phyloP scores from a whole-genome alignment of 1,140 invertebrate genomes.

The Diuraphis noxia region DNA sequence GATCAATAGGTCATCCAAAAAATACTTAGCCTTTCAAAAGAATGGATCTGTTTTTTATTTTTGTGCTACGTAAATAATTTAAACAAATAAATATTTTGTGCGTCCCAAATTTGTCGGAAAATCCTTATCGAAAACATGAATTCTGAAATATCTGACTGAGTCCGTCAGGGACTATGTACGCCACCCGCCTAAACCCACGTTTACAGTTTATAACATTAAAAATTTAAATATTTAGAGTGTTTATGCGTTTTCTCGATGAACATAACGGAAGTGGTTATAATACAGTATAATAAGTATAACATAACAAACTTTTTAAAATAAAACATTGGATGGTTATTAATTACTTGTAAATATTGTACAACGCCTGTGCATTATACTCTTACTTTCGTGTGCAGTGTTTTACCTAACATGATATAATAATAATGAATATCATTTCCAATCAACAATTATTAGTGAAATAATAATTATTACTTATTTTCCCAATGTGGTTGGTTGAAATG shows the following conservation, averaged over 20 bases:
- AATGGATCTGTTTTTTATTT: background rate
- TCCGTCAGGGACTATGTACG: background rate
- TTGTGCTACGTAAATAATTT: background rate
- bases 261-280: background rate
- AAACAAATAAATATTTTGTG: background rate
- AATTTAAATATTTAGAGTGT: background rate
- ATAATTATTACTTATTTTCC: background rate
- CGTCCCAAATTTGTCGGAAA: background rate
- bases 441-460: background rate
- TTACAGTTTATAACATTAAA: background rate
- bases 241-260: background rate
- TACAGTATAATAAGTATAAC: background rate
- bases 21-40: background rate
- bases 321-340: background rate
- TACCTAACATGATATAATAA: background rate
- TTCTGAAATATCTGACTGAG: background rate
- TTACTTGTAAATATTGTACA: background rate
- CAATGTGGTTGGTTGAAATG: background rate
- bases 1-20: background rate
- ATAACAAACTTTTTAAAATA: background rate
- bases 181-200: too few species aligned
- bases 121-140: background rate
- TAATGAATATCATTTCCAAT: background rate
- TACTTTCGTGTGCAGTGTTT: background rate
- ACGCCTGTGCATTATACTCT: background rate